Percentiles rank a stretch among this genome's conserved stretches.
These are phyloP conservation scores for Brienomyrus longianalis DNA, from an alignment of 2,113 vertebrate species.

Conservation along the genomic window DNA sequence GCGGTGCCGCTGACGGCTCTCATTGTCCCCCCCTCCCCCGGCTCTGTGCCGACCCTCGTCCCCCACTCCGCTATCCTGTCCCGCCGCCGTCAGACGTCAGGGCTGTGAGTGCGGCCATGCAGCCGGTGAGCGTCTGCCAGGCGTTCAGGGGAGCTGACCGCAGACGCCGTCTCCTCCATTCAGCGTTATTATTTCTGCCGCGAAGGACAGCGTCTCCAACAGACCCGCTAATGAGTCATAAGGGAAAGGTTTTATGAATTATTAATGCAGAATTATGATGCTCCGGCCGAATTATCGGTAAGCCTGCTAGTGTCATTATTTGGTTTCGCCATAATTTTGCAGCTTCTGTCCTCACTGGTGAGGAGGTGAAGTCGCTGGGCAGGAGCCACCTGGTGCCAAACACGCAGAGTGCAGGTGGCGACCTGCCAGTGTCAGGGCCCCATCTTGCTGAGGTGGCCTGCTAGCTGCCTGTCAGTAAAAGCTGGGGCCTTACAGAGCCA, in stretches of 20 bases:
- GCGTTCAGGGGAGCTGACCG: not conserved
- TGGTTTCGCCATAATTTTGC: constrained; percentile 18
- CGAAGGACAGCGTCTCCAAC: constrained; percentile 43
- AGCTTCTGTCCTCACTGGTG: not conserved
- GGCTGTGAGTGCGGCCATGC: not conserved
- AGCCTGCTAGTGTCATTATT: constrained; percentile 24
- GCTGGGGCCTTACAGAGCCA: not conserved
- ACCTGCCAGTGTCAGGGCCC: not conserved
- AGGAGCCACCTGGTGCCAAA: not conserved
- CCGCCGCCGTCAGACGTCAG: not conserved
- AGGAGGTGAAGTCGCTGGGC: not conserved
- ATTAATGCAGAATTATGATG: constrained; percentile 65
- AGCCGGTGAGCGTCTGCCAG: not conserved
- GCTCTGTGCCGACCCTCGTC: constrained; percentile 10
- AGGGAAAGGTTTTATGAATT: constrained; percentile 64
- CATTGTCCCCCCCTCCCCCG: not conserved
- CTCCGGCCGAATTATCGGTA: constrained; percentile 54
- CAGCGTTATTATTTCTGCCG: constrained; percentile 36
- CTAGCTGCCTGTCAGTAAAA: not conserved
- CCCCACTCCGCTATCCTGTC: not conserved
- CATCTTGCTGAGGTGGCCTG: not conserved
- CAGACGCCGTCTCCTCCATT: constrained; percentile 34
- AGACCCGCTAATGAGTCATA: constrained; percentile 60
- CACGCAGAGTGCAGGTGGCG: not conserved
- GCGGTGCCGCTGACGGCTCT: constrained; percentile 24